These are phyloP conservation scores for Pogoniulus pusillus DNA, from an alignment of 2,797 vertebrate genomes.

Conservation along the genomic window DNA sequence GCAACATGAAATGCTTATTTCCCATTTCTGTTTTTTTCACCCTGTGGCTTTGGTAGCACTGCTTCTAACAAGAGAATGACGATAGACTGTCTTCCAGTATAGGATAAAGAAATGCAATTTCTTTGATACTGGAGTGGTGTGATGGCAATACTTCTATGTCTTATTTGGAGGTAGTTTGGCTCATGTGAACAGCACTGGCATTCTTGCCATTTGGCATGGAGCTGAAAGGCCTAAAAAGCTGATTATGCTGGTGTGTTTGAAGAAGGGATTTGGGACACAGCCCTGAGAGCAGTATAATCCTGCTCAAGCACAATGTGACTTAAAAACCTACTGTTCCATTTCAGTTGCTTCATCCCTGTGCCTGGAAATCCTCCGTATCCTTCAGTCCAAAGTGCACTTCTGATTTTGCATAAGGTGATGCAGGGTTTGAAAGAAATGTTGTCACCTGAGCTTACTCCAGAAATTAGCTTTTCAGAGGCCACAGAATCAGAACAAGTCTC, in stretches of 20 bases:
- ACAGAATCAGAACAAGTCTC: not conserved
- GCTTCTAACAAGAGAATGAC: not conserved
- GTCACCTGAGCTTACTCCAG: not conserved
- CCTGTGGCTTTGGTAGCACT: not conserved
- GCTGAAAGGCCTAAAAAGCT: slow-evolving; percentile 51
- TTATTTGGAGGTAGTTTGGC: not conserved
- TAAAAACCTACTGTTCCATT: slow-evolving; percentile 29
- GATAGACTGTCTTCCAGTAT: not conserved
- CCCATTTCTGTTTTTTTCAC: not conserved
- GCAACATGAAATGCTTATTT: not conserved
- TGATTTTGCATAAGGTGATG: not conserved
- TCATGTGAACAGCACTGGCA: not conserved
- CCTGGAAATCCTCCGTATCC: not conserved
- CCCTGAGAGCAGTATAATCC: slow-evolving; percentile 38
- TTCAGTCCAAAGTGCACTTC: not conserved
- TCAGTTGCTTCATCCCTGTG: not conserved
- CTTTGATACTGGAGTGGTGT: not conserved
- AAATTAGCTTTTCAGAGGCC: not conserved
- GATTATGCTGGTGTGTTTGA: slow-evolving; percentile 51
- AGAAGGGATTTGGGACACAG: slow-evolving; percentile 18
- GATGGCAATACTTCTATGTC: not conserved
- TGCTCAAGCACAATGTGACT: slow-evolving; percentile 23
- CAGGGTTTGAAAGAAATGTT: not conserved
- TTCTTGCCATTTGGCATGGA: slow-evolving; percentile 22
- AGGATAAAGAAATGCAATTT: not conserved